Evolutionary conservation across 2,888 invertebrate genomes (phyloP).

Genomic region (Cephus pygmeus): DNA sequence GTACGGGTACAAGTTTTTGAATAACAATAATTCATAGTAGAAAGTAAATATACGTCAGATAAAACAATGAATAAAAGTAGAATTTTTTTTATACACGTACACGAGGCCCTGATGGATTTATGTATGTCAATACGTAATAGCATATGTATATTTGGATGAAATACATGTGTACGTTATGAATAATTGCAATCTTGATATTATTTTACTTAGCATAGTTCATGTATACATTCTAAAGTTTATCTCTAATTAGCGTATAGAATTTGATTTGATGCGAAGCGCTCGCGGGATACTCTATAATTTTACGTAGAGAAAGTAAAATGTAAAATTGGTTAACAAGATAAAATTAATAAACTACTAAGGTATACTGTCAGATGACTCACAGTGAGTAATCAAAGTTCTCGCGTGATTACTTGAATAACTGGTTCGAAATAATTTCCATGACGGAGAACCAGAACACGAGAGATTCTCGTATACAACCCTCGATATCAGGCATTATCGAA

Average conservation of each 20-base stretch:
- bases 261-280: conserved; percentile 2
- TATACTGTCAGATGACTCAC: background rate
- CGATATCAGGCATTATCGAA: conserved; percentile 1
- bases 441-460: background rate
- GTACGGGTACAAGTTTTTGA: background rate
- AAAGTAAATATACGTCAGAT: background rate
- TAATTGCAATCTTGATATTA: background rate
- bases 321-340: background rate
- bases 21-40: too few relatives aligned
- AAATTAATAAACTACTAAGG: background rate
- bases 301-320: background rate
- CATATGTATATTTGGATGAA: background rate
- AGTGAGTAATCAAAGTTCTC: background rate
- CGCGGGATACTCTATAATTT: background rate
- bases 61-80: background rate
- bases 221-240: conserved; percentile 3
- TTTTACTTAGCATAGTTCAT: background rate
- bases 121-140: background rate
- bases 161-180: background rate
- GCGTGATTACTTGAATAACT: background rate
- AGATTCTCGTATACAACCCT: background rate
- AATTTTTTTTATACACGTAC: background rate
- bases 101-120: background rate
- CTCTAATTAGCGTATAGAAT: conserved; percentile 1
- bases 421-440: background rate